Evolutionary conservation across 2,797 vertebrate genomes (phyloP).

Genomic region (Enteromius argenteus): DNA sequence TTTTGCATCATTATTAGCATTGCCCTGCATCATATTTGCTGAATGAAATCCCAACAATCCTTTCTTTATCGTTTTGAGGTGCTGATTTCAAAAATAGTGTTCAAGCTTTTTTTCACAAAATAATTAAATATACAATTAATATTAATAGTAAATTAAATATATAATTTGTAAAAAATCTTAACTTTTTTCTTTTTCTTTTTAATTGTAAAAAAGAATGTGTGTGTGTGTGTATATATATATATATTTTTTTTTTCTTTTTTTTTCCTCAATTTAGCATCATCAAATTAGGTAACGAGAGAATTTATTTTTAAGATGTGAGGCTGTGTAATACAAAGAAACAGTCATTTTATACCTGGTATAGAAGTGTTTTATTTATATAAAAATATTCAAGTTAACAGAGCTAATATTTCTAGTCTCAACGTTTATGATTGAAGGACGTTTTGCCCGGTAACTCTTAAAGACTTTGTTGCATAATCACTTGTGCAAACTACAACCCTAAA

Average conservation of each 20-base stretch:
- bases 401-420: constrained; percentile 36
- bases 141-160: no score
- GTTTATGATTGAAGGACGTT: constrained; percentile 20
- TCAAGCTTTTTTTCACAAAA: neutral
- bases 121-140: neutral
- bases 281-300: no score
- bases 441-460: constrained; percentile 33
- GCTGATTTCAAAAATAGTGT: neutral
- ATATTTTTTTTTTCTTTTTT: no score
- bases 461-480: constrained; percentile 60
- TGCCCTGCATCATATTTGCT: neutral
- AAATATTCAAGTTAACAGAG: constrained; percentile 53
- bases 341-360: constrained; percentile 17
- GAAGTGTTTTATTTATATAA: constrained; percentile 64
- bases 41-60: neutral
- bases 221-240: no score
- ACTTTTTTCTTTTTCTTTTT: no score
- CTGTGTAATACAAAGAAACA: neutral
- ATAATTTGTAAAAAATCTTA: no score
- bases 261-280: no score
- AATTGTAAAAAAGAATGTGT: no score
- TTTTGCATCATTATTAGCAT: neutral
- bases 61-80: neutral
- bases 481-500: constrained; percentile 44
- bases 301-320: no score